Base-by-base conservation (phyloP, 2,888 invertebrate genomes). In the Griposia aprilina region DNA sequence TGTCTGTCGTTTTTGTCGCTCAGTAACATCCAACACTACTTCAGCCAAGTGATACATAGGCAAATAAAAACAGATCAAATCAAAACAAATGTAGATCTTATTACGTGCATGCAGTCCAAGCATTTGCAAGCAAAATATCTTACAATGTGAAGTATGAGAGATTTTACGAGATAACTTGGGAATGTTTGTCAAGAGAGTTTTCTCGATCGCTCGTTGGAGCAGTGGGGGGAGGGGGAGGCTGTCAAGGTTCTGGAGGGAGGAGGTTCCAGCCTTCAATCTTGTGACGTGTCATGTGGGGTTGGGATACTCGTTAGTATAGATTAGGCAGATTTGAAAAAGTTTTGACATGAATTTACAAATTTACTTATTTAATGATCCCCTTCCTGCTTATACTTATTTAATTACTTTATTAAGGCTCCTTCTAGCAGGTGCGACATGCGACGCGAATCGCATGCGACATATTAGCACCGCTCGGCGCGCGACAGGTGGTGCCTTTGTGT, bases 121-220 rank as follows among this genome's bases (percentile, higher is more conserved):
- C n/a, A 57, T 80, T 60, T 11, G 48, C 30, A 15, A 62, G 66
- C 41, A 55, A 67, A 81, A 70, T 30, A n/a, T 76, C 66, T 76
- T 48, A 76, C 48, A 41, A 73, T 11, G 36, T 73, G 60, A 74
- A 52, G 45, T 82, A 67, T 82, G 79, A 63, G 68, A 71, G 52
- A 68, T 82, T 82, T 68, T 68, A 82, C 72, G 74, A 83, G 78
- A 83, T 84, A 84, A 81, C 80, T 83, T 76, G 50, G 65, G 48
- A 63, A 52, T 59, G 48, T 84, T 84, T 66, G 81, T 84, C 74
- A 62, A 81, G 80, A 70, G 26, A 80, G 70, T 78, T 55, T 73
- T 68, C 71, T 72, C 65, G 81, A 81, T 75, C 78, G 67, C 66
- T 78, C 75, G 78, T 82, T 59, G 63, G 52, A 26, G 41, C 41